Percentiles rank a stretch among this genome's conserved stretches.
Conservation (phyloP, 2,113 vertebrate genomes). For the Nycticryphes semicollaris region DNA sequence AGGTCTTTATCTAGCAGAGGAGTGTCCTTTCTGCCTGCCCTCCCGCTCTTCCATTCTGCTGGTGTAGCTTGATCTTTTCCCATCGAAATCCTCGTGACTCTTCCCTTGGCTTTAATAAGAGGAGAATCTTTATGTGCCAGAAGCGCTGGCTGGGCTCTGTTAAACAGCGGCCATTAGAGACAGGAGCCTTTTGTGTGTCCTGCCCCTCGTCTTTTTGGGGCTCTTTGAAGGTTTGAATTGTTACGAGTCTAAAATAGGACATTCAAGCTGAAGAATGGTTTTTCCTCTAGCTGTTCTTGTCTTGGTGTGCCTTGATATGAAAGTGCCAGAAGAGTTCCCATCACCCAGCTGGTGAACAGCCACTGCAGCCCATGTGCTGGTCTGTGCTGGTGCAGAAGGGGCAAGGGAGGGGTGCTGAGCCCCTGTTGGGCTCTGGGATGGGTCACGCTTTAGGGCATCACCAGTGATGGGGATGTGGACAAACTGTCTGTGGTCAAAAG, state of each 20-base stretch:
- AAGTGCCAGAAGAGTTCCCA: not conserved
- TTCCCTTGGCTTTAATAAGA: not conserved
- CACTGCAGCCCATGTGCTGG: not conserved
- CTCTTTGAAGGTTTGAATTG: not conserved
- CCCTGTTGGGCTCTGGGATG: not conserved
- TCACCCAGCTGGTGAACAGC: rapidly evolving
- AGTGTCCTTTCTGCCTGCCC: not conserved
- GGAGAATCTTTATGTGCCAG: not conserved
- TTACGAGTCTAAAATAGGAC: not conserved
- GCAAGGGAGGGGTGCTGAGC: not conserved
- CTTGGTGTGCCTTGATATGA: not conserved
- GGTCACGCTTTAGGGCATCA: not conserved
- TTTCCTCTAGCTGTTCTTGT: not conserved
- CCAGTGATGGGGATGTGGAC: rapidly evolving
- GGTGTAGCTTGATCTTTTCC: not conserved
- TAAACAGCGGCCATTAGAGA: not conserved
- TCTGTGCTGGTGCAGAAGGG: not conserved
- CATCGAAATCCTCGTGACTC: not conserved
- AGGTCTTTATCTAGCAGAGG: not conserved
- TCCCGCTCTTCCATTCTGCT: not conserved
- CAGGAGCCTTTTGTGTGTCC: not conserved
- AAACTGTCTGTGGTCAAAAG: rapidly evolving
- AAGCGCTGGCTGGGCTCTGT: not conserved
- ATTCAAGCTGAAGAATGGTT: not conserved
- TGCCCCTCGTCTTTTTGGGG: not conserved